Conservation (phyloP, 2,888 invertebrate species). For the Neuroscelio doddi region DNA sequence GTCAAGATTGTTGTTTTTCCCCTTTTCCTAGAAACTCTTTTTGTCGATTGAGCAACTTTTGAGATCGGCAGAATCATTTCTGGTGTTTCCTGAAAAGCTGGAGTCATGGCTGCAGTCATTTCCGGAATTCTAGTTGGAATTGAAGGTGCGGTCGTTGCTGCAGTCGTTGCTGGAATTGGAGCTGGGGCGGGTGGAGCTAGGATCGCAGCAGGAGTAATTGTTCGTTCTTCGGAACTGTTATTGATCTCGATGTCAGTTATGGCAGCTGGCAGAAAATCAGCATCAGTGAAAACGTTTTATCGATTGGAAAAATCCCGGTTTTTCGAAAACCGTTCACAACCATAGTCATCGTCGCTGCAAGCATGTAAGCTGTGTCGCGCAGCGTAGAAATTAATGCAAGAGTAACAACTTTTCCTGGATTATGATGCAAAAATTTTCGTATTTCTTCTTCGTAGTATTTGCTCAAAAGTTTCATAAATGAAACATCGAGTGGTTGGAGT, state of each 20-base stretch:
- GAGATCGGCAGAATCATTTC: slow-evolving; percentile 5
- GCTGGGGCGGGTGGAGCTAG: neutral
- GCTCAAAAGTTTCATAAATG: slow-evolving; percentile 5
- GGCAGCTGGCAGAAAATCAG: slow-evolving; percentile 44
- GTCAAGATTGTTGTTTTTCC: slow-evolving; percentile 1
- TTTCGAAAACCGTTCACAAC: slow-evolving; percentile 55
- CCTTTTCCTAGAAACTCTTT: slow-evolving; percentile 1
- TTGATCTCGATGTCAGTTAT: slow-evolving; percentile 10
- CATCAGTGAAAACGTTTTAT: slow-evolving; percentile 51
- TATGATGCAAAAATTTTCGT: slow-evolving; percentile 47
- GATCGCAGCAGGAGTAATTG: neutral
- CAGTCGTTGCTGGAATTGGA: neutral
- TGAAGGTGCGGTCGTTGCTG: neutral
- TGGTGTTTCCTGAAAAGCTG: neutral
- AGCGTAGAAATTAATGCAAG: slow-evolving; percentile 48
- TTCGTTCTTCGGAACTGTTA: neutral
- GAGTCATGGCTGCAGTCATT: neutral
- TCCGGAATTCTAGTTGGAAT: too few relatives aligned
- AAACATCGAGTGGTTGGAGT: slow-evolving; percentile 46
- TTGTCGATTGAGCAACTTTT: neutral
- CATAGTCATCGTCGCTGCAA: slow-evolving; percentile 50
- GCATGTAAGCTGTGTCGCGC: slow-evolving; percentile 52
- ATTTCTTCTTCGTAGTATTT: slow-evolving; percentile 48
- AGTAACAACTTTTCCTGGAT: slow-evolving; percentile 55
- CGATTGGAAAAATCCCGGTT: slow-evolving; percentile 54